phyloP scores from a whole-genome alignment of 2,888 invertebrate genomes.

The Incurvaria masculella region DNA sequence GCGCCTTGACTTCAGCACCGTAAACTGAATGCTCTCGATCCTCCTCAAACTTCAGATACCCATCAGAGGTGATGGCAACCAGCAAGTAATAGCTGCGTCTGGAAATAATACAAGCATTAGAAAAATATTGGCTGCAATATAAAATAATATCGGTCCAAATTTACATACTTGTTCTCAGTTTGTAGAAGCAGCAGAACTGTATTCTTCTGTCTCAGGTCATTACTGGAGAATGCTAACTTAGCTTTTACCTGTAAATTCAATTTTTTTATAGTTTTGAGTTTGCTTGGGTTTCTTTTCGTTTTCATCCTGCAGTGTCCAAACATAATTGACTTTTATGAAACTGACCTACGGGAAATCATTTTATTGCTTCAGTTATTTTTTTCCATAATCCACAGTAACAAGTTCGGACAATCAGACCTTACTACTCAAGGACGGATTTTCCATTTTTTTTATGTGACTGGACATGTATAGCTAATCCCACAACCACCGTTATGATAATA shows the following conservation, averaged over 20 bases:
- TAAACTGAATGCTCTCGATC: slow-evolving; percentile 72
- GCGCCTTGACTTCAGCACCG: slow-evolving; percentile 71
- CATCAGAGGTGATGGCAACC: slow-evolving; percentile 79
- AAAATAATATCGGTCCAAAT: too few relatives aligned
- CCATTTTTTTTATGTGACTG: too few relatives aligned
- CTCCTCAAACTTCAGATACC: slow-evolving; percentile 81
- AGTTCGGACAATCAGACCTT: too few relatives aligned
- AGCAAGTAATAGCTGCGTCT: slow-evolving; percentile 76
- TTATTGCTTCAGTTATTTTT: too few relatives aligned
- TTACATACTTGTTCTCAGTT: slow-evolving; percentile 74
- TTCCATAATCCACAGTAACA: too few relatives aligned
- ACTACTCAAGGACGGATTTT: too few relatives aligned
- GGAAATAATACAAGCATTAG: neutral
- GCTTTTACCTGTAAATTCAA: slow-evolving; percentile 64
- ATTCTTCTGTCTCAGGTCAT: slow-evolving; percentile 73
- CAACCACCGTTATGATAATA: too few relatives aligned
- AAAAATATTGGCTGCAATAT: slow-evolving; percentile 2
- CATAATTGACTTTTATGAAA: too few relatives aligned
- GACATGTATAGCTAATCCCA: too few relatives aligned
- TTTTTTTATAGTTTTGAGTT: slow-evolving; percentile 8
- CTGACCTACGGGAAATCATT: too few relatives aligned
- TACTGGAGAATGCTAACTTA: slow-evolving; percentile 83
- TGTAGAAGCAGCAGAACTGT: slow-evolving; percentile 76
- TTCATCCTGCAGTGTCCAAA: too few relatives aligned
- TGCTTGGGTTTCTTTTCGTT: too few relatives aligned